A percentile compares a stretch with the other conserved stretches of the same genome.
These are phyloP conservation scores for Deilephila porcellus DNA, from an alignment of 2,888 invertebrate species.

Conservation along the genomic window DNA sequence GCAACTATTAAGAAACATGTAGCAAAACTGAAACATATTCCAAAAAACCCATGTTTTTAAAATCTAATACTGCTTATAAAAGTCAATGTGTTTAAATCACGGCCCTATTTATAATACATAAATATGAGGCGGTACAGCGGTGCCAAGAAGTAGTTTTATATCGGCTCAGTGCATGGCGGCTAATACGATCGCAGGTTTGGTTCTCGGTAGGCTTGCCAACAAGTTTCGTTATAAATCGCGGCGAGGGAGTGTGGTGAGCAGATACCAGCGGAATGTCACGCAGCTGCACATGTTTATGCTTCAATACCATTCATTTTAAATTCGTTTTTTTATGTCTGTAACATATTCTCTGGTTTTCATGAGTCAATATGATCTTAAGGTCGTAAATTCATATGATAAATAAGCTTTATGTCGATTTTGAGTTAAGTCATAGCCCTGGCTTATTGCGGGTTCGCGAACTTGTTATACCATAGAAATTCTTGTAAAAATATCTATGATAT, in stretches of 20 bases:
- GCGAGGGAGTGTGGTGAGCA: slow-evolving; percentile 33
- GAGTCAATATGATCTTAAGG: too few species aligned
- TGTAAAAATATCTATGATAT: too few species aligned
- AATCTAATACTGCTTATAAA: neutral
- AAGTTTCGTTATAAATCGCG: slow-evolving; percentile 65
- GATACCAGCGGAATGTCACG: slow-evolving; percentile 38
- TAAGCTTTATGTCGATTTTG: too few species aligned
- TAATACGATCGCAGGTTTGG: slow-evolving; percentile 46
- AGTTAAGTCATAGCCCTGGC: too few species aligned
- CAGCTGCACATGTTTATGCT: neutral
- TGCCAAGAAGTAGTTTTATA: slow-evolving; percentile 46
- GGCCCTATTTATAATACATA: slow-evolving; percentile 30
- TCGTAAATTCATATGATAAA: too few species aligned
- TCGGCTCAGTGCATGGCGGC: slow-evolving; percentile 36
- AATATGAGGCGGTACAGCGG: slow-evolving; percentile 32
- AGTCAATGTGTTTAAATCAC: slow-evolving; percentile 23
- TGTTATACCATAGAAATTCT: too few species aligned
- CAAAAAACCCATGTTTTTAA: neutral
- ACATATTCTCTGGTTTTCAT: too few species aligned
- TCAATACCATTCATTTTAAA: neutral
- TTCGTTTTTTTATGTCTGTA: too few species aligned
- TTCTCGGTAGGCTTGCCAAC: slow-evolving; percentile 59
- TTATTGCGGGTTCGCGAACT: too few species aligned
- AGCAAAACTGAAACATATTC: too few species aligned
- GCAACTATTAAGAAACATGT: neutral